Base-by-base conservation (phyloP, 92 coral and sea anemone species). In the Montipora capitata region DNA sequence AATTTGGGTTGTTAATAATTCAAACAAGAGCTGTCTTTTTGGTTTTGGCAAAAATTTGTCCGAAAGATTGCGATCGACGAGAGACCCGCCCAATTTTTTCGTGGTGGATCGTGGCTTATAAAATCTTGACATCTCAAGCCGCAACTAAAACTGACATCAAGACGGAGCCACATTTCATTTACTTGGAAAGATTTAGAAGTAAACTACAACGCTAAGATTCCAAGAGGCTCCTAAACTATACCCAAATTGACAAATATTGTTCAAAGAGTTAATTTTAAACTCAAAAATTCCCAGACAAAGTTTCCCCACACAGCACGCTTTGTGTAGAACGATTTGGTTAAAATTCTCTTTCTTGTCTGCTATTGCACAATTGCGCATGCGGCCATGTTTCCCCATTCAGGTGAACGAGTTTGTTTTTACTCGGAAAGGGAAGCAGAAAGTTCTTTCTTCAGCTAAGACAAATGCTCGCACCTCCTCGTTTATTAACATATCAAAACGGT, bases 71-170 rank as follows among this genome's bases (percentile, higher is more conserved):
- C 17, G 17, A 81, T 81, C 85, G 11, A 9, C 4, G 1, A 39
- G n/a, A 43, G 56, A n/a, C 52, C 76, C 85, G 41, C 85, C 85
- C 56, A 27, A 17, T 10, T 20, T 80, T 68, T 81, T n/a, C 3
- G 65, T 15, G 65, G 74, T 20, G 44, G 12, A 20, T 64, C 35
- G 20, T 4, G 52, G 15, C 6, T n/a, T 43, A 39, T 35, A 52
- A n/a, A 68, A 68, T 68, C 77, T 81, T 54, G 54, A 40, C 61
- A 81, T 48, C 85, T 35, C 17, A 11, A 11, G 52, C 85, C 77
- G 49, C 76, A 52, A 16, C 35, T 20, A 68, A 81, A 68, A 16
- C 35, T 27, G 35, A 27, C 44, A 68, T 12, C 39, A 16, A 3
- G 45, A 1, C 45, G 35, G 27, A 48, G 7, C 1, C 15, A 4